phyloP scores from a whole-genome alignment of 1,140 invertebrate species.

The Homarus americanus region DNA sequence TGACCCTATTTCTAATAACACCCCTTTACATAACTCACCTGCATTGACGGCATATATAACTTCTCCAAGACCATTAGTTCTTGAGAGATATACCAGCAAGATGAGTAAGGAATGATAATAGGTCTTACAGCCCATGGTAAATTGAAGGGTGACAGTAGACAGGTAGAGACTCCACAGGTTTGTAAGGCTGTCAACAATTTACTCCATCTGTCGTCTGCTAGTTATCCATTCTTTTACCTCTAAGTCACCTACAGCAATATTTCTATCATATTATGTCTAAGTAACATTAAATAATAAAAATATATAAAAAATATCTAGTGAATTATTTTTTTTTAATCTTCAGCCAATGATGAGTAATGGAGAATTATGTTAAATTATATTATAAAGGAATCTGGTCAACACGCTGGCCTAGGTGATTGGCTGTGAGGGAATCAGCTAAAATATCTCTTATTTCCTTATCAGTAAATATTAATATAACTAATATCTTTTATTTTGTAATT shows the following conservation, averaged over 20 bases:
- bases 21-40: constrained; percentile 38
- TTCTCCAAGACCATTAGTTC: constrained; percentile 31
- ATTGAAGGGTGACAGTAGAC: neutral
- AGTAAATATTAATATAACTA: no score
- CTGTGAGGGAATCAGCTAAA: neutral
- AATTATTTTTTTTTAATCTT: neutral
- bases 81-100: constrained; percentile 16
- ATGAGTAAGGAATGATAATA: constrained; percentile 15
- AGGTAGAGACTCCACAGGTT: constrained; percentile 55
- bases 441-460: no score
- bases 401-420: constrained; percentile 32
- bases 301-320: no score
- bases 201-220: constrained; percentile 38
- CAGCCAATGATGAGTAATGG: neutral
- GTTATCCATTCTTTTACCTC: neutral
- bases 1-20: no score
- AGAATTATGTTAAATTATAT: neutral
- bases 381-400: neutral
- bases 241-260: neutral
- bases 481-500: no score
- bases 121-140: constrained; percentile 26
- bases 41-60: constrained; percentile 66
- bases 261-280: neutral
- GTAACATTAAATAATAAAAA: neutral
- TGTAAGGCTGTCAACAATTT: constrained; percentile 47